These are phyloP conservation scores for Menidia beryllina DNA, from an alignment of 2,113 vertebrate species.

Conservation along the genomic window DNA sequence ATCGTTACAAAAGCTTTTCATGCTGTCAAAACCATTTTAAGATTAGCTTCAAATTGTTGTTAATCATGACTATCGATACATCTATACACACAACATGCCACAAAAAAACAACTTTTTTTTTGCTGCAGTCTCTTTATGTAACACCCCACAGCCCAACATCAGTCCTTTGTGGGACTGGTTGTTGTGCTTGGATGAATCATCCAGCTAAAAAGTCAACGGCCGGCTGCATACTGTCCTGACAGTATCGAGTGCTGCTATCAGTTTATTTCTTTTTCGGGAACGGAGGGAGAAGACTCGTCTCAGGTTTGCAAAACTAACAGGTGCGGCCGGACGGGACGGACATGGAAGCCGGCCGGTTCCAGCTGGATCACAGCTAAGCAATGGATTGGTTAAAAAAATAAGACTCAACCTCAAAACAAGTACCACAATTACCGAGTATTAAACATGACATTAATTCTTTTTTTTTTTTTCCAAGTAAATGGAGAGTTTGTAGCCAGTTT, in stretches of 20 bases:
- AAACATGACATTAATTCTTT: constrained; percentile 3
- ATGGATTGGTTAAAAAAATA: neutral
- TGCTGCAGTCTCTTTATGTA: too few relatives aligned
- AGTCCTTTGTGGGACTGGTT: neutral
- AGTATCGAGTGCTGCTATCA: neutral
- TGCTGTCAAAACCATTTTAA: too few relatives aligned
- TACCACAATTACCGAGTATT: constrained; percentile 19
- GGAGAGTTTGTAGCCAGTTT: constrained; percentile 29
- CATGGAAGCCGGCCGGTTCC: neutral
- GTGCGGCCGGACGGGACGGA: neutral
- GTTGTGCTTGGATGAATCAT: neutral
- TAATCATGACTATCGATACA: too few relatives aligned
- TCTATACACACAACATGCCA: too few relatives aligned
- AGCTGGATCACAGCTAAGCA: neutral
- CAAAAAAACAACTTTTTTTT: too few relatives aligned
- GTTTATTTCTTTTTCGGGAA: neutral
- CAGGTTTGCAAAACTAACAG: neutral
- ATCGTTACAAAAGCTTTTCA: too few relatives aligned
- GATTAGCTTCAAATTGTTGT: too few relatives aligned
- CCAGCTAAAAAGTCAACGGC: neutral
- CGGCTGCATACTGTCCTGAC: neutral
- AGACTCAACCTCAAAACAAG: neutral
- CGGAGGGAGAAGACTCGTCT: neutral
- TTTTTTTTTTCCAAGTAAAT: neutral
- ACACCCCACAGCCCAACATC: too few relatives aligned